Base-by-base conservation (phyloP, 2,888 invertebrate genomes). In the Polietes domitor region DNA sequence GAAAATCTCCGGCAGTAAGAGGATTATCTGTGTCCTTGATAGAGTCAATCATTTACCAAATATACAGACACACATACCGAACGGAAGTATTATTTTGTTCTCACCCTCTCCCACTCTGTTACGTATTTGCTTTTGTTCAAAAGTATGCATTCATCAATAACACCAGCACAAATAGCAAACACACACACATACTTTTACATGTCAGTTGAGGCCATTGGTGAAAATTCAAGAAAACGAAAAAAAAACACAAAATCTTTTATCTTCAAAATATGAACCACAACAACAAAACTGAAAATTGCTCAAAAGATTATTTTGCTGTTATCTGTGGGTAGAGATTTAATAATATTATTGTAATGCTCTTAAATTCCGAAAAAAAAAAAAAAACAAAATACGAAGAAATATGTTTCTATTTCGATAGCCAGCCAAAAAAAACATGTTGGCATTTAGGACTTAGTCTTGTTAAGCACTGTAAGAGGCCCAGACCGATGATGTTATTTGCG, bases 41-140 rank as follows among this genome's bases (percentile, higher is more conserved):
- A 70, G 55, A 79, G 47, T 68, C 73, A 79, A 79, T 79, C 65
- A 68, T 26, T 79, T 68, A 15, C n/a, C 41, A 65, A 79, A 50
- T 43, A 9, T 9, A 17, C 65, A 41, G 15, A 43, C 68, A 43
- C 24, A 15, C 21, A 43, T 17, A 41, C 65, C 1, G 5, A 1
- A 41, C 19, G 21, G 28, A 28, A 32, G 61, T 61, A 61, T 26
- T 28, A 32, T 32, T 61, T 28, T 32, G 12, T 61, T 28, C 17
- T 53, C 58, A 26, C 26, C 26, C 6, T 28, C 15, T 61, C 61
- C 21, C n/a, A 12, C 12, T 12, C 41, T 41, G 6, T 41, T n/a
- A n/a, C n/a, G n/a, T n/a, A 55, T 19, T 26, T 58, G 3, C 19
- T 50, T 50, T 50, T 50, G 15, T 50, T 55, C 7, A 28, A n/a